These are phyloP conservation scores for Fragum fragum DNA, from an alignment of 2,888 invertebrate genomes.

Conservation along the genomic window DNA sequence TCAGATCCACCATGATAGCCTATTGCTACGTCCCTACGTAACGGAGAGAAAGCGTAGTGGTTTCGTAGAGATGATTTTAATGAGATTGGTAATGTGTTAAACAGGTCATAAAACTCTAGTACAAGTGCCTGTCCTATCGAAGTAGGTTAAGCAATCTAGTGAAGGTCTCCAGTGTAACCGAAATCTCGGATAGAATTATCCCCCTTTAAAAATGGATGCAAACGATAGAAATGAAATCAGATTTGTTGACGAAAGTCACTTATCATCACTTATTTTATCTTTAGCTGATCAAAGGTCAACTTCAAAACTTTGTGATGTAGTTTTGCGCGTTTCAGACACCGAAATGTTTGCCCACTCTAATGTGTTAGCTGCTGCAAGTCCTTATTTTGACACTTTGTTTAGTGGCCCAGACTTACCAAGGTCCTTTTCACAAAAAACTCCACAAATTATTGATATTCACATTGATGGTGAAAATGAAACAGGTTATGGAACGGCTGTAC, in stretches of 20 bases:
- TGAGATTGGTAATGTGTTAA: too few relatives aligned
- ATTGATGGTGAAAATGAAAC: constrained; percentile 80
- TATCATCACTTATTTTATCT: constrained; percentile 61
- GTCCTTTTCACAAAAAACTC: constrained; percentile 83
- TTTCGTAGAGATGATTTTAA: too few relatives aligned
- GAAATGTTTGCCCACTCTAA: constrained; percentile 85
- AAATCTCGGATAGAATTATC: not conserved
- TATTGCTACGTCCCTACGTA: too few relatives aligned
- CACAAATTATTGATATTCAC: constrained; percentile 85
- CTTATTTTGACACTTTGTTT: constrained; percentile 83
- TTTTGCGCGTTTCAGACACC: constrained; percentile 82
- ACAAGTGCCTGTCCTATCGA: too few relatives aligned
- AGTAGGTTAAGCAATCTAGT: too few relatives aligned
- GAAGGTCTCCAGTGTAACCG: too few relatives aligned
- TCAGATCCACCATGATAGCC: too few relatives aligned
- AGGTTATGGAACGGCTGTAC: constrained; percentile 81
- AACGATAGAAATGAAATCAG: constrained; percentile 37
- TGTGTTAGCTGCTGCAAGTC: constrained; percentile 84
- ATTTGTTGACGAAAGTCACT: constrained; percentile 69
- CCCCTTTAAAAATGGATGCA: constrained; percentile 72
- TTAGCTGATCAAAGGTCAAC: constrained; percentile 79
- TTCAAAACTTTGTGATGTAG: constrained; percentile 84
- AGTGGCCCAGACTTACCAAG: constrained; percentile 82
- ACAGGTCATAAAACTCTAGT: too few relatives aligned
- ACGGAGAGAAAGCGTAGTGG: too few relatives aligned